Conservation (phyloP, 2,113 vertebrate species). For the Protobothrops mucrosquamatus region DNA sequence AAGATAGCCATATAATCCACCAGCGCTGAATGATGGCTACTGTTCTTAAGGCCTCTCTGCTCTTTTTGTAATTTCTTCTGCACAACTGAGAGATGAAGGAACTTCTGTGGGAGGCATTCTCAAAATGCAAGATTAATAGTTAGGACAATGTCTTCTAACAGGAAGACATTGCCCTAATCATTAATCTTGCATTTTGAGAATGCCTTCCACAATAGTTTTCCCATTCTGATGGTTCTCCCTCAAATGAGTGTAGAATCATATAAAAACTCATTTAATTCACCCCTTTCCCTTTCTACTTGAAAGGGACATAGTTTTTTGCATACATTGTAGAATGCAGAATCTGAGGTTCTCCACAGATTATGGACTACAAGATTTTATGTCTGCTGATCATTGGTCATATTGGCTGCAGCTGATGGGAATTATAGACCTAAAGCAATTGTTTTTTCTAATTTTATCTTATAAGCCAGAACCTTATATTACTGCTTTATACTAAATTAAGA, state of each 20-base stretch:
- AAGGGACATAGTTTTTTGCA: neutral
- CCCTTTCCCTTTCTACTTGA: neutral
- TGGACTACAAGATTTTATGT: neutral
- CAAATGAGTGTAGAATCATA: neutral
- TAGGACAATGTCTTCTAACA: neutral
- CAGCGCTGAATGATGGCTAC: neutral
- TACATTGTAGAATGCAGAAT: neutral
- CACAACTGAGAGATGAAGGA: neutral
- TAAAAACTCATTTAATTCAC: neutral
- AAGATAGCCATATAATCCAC: neutral
- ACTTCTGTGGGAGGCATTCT: neutral
- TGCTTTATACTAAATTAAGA: slow-evolving; percentile 4
- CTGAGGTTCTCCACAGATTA: neutral
- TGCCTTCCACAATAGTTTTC: neutral
- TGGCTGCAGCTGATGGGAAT: neutral
- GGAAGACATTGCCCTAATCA: neutral
- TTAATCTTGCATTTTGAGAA: neutral
- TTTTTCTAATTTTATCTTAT: neutral
- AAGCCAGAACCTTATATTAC: neutral
- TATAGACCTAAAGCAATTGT: too few relatives aligned
- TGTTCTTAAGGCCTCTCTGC: neutral
- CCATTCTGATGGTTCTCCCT: neutral
- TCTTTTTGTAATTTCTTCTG: neutral
- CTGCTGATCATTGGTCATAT: neutral
- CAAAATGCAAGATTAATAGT: neutral